A percentile compares a stretch with the other conserved stretches of the same genome.
phyloP scores from a whole-genome alignment of 2,888 invertebrate species.

The Coelopa pilipes region DNA sequence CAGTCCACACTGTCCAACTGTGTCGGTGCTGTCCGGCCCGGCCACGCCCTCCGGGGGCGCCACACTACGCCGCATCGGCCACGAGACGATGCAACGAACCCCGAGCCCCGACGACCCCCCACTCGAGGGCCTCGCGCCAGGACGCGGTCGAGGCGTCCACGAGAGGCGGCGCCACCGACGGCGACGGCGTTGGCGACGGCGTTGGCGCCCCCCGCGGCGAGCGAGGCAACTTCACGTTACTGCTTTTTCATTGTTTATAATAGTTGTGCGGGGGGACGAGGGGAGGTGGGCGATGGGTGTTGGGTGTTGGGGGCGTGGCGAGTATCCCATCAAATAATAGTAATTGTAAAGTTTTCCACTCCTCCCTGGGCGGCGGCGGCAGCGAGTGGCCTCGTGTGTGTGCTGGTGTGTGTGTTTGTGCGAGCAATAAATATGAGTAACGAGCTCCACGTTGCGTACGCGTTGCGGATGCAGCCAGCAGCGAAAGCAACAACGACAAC shows the following conservation, averaged over 20 bases:
- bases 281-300: neutral
- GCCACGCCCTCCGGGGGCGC: too few species aligned
- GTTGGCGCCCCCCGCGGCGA: constrained; percentile 1
- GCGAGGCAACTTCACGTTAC: constrained; percentile 18
- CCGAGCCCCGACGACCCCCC: too few species aligned
- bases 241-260: constrained; percentile 29
- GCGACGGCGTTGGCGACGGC: too few species aligned
- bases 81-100: too few species aligned
- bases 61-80: too few species aligned
- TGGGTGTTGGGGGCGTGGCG: constrained; percentile 24
- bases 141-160: too few species aligned
- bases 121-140: too few species aligned
- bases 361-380: neutral
- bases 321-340: constrained; percentile 59
- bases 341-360: constrained; percentile 56
- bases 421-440: constrained; percentile 59
- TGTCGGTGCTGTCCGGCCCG: too few species aligned
- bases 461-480: constrained; percentile 12
- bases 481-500: too few species aligned
- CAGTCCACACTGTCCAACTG: too few species aligned
- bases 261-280: neutral
- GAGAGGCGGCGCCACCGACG: too few species aligned
- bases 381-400: constrained; percentile 44
- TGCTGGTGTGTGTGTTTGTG: constrained; percentile 46
- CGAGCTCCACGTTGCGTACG: constrained; percentile 52